Base-by-base conservation (phyloP, 2,888 invertebrate species). In the Euproctis similis region DNA sequence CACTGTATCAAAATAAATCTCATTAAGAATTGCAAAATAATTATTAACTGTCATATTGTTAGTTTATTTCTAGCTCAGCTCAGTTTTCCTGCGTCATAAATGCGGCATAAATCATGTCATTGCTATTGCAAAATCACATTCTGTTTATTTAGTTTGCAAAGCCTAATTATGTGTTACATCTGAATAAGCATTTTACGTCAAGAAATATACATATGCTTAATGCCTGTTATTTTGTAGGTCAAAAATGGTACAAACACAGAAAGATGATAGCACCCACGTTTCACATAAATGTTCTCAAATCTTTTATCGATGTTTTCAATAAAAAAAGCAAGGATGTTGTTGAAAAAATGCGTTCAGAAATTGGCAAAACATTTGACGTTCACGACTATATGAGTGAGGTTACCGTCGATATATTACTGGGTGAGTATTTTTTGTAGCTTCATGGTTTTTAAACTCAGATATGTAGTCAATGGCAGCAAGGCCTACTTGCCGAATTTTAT, bases 241-340 rank as follows among this genome's bases (percentile, higher is more conserved):
- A 87, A 30, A 91, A 90, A 80, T 93, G 93, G 92, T 86, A 89
- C 13, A 87, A 89, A 1, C 92, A 93, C 59, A 86, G 93, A 29
- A 92, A 92, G 78, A 85, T 93, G 56, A 93, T 93, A 31, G 92
- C 92, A 0, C 93, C 93, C 8, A 91, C 92, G 21, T 93, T 93
- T 85, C 92, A 92, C 57, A 86, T 92, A 58, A 92, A 92, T 60
- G 91, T 93, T 1, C 68, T 92, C 23, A 92, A 92, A 69, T 90
- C 90, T 2, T 92, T 92, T 58, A 87, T 92, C 39, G 88, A 88
- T 25, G 82, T 90, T 0, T 93, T 92, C 67, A 90, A 92, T 30
- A 86, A 87, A 1, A 92, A 92, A 61, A 90, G 90, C 12, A 77
- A 80, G 31, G 80, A 85, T 7, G 89, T 90, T 0, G 88, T 90